Evolutionary conservation across 2,888 invertebrate genomes (phyloP).

Genomic region (Muscina levida): DNA sequence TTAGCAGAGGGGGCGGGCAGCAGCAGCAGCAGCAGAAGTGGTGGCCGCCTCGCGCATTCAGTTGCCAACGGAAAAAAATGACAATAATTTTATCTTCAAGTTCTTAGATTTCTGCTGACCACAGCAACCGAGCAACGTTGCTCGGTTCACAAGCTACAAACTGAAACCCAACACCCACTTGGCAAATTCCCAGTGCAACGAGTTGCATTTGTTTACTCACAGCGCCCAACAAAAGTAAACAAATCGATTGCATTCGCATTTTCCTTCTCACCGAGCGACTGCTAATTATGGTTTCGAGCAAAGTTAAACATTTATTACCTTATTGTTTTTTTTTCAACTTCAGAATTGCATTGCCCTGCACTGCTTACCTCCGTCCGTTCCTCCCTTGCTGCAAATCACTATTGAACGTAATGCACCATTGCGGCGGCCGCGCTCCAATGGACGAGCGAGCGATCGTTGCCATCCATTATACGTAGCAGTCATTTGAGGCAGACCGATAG

Average conservation of each 20-base stretch:
- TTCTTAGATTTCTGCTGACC: slow-evolving; percentile 14
- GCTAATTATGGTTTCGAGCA: slow-evolving; percentile 47
- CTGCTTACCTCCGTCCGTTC: not conserved
- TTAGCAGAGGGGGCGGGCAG: too few relatives aligned
- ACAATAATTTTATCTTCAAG: not conserved
- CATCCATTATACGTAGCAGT: too few relatives aligned
- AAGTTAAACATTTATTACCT: slow-evolving; percentile 36
- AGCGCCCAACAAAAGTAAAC: slow-evolving; percentile 22
- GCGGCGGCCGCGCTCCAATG: not conserved
- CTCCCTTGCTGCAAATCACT: not conserved
- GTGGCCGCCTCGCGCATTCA: too few relatives aligned
- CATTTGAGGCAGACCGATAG: too few relatives aligned
- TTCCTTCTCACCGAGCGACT: not conserved
- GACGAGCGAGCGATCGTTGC: too few relatives aligned
- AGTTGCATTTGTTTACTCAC: not conserved
- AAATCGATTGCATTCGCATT: not conserved
- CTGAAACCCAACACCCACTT: slow-evolving; percentile 21
- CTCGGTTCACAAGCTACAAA: too few relatives aligned
- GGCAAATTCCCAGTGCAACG: not conserved
- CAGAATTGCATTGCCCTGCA: not conserved
- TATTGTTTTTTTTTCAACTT: slow-evolving; percentile 13
- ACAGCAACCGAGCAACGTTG: not conserved
- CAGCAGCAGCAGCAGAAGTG: too few relatives aligned
- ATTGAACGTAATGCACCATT: slow-evolving; percentile 18
- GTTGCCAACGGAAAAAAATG: too few relatives aligned